Conservation (phyloP, 1,140 invertebrate species). For the Magallana ariakensis region DNA sequence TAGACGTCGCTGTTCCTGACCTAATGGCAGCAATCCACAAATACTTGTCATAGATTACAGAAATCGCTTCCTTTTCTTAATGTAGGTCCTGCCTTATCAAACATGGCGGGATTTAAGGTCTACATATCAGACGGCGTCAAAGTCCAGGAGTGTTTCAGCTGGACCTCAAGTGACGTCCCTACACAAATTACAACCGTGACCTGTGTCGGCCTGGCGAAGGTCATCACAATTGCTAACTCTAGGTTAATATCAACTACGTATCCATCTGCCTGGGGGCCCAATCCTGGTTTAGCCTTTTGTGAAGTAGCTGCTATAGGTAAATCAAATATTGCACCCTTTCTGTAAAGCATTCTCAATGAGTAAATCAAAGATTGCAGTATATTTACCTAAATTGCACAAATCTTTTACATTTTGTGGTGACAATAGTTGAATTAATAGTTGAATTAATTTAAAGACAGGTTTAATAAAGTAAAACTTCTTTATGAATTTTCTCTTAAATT, state of each 20-base stretch:
- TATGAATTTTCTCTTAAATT: too few species aligned
- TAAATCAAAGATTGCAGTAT: too few species aligned
- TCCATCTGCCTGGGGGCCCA: background rate
- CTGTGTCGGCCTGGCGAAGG: background rate
- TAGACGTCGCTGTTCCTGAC: too few species aligned
- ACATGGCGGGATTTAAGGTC: background rate
- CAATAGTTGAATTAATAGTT: too few species aligned
- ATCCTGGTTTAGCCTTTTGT: conserved; percentile 18
- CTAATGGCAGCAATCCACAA: too few species aligned
- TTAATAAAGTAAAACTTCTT: too few species aligned
- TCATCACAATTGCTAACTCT: background rate
- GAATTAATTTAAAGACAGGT: too few species aligned
- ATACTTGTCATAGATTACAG: too few species aligned
- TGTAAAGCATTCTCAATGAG: too few species aligned
- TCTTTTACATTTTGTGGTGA: too few species aligned
- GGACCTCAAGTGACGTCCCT: background rate
- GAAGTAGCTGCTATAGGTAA: background rate
- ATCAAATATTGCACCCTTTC: background rate
- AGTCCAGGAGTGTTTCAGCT: background rate
- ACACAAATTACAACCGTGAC: background rate
- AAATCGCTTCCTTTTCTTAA: too few species aligned
- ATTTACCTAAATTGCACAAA: too few species aligned
- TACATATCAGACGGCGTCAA: background rate
- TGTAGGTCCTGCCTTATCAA: background rate
- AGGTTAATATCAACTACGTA: background rate